Conservation (phyloP, 2,797 vertebrate species). For the Anabas testudineus region DNA sequence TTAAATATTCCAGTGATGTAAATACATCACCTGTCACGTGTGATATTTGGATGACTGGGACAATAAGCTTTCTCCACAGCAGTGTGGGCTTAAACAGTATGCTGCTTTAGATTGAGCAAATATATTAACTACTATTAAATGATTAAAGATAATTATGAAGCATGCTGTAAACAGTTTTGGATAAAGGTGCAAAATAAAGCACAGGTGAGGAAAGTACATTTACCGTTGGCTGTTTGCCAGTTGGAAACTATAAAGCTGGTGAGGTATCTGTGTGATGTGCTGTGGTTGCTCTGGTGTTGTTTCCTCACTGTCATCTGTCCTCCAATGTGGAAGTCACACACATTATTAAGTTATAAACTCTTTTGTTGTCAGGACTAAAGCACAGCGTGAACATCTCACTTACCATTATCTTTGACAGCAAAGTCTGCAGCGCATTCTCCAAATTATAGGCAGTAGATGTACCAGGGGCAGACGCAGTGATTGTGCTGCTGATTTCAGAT, state of each 20-base stretch:
- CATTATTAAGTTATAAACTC: background rate
- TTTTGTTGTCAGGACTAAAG: background rate
- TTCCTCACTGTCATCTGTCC: background rate
- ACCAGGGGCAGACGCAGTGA: background rate
- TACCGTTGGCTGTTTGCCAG: background rate
- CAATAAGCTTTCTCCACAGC: background rate
- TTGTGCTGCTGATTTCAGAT: background rate
- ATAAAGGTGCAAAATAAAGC: background rate
- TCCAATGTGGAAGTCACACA: background rate
- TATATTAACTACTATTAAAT: background rate
- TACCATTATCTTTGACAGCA: background rate
- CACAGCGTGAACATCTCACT: background rate
- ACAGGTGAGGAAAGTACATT: background rate
- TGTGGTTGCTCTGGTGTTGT: background rate
- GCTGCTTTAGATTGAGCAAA: background rate
- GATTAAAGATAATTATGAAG: background rate
- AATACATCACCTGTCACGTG: conserved; percentile 2
- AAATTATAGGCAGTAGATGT: background rate
- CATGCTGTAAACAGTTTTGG: background rate
- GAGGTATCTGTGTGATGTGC: background rate
- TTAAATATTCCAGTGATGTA: conserved; percentile 22
- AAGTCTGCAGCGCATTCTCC: background rate
- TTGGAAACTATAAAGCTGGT: background rate
- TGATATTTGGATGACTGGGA: background rate
- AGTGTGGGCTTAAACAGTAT: background rate